Percentiles rank a stretch among this genome's conserved stretches.
phyloP scores from a whole-genome alignment of 1,140 invertebrate genomes.

The Zaprionus taronus region DNA sequence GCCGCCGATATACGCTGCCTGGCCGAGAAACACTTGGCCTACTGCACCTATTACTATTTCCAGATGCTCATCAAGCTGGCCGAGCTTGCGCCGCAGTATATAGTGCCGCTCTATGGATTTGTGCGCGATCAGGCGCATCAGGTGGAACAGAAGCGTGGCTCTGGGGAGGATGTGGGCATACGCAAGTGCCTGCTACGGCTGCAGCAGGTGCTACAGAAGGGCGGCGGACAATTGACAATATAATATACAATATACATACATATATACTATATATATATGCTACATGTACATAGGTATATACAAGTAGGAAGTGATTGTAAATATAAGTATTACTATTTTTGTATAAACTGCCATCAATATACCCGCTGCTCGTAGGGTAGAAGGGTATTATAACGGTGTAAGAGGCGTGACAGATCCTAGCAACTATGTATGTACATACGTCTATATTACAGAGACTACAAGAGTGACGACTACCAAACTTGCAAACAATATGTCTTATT shows the following conservation, averaged over 20 bases:
- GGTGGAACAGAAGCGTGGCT: constrained; percentile 79
- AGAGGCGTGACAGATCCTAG: too few species aligned
- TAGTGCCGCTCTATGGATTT: constrained; percentile 51
- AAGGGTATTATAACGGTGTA: too few species aligned
- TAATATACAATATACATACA: not conserved
- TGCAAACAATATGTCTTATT: too few species aligned
- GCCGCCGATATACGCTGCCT: constrained; percentile 55
- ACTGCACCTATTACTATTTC: constrained; percentile 82
- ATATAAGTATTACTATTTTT: not conserved
- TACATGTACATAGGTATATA: not conserved
- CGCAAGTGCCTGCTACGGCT: constrained; percentile 70
- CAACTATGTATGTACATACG: too few species aligned
- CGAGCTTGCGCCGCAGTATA: constrained; percentile 43
- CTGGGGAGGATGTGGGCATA: constrained; percentile 79
- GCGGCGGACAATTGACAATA: not conserved
- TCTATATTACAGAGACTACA: too few species aligned
- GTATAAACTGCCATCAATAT: too few species aligned
- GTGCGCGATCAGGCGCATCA: constrained; percentile 54
- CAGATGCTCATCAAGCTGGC: constrained; percentile 76
- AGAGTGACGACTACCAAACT: too few species aligned
- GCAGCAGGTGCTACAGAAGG: constrained; percentile 44
- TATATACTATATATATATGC: too few species aligned
- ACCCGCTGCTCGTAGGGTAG: too few species aligned
- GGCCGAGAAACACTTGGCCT: constrained; percentile 77
- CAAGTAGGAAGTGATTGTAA: not conserved